Evolutionary conservation across 2,113 vertebrate species (phyloP).

Genomic region (Myxocyprinus asiaticus): DNA sequence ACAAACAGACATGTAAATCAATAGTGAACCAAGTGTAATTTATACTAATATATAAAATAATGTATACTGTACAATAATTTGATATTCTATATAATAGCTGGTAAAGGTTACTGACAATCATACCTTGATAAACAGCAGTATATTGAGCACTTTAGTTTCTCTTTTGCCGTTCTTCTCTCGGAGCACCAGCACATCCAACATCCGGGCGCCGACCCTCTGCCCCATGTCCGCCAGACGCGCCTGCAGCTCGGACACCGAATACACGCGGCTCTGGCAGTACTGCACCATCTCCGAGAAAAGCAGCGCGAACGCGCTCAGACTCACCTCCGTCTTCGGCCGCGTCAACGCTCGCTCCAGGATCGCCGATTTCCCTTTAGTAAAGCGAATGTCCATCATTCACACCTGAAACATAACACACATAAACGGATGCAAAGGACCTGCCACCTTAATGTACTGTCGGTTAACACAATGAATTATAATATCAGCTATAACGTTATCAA

Average conservation of each 20-base stretch:
- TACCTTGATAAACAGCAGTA: constrained; percentile 83
- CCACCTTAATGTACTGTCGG: too few species aligned
- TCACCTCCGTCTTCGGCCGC: constrained; percentile 86
- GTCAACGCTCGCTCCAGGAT: constrained; percentile 85
- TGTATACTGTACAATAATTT: too few species aligned
- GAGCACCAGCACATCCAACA: constrained; percentile 87
- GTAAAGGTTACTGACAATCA: neutral
- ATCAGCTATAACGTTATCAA: too few species aligned
- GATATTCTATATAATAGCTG: too few species aligned
- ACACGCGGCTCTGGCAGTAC: constrained; percentile 93
- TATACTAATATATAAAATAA: too few species aligned
- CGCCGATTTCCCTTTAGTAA: constrained; percentile 87
- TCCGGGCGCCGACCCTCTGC: constrained; percentile 85
- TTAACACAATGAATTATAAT: too few species aligned
- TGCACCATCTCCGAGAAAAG: constrained; percentile 95
- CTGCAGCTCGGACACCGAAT: constrained; percentile 91
- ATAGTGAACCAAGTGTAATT: too few species aligned
- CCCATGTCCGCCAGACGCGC: constrained; percentile 85
- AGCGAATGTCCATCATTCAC: constrained; percentile 84
- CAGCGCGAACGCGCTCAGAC: constrained; percentile 86
- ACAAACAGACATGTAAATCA: too few species aligned
- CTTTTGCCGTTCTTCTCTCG: constrained; percentile 87
- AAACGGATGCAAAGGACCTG: too few species aligned
- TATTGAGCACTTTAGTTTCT: constrained; percentile 88
- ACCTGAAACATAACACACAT: neutral